Conservation (phyloP, 2,113 vertebrate genomes). For the Thinocorus orbignyianus region DNA sequence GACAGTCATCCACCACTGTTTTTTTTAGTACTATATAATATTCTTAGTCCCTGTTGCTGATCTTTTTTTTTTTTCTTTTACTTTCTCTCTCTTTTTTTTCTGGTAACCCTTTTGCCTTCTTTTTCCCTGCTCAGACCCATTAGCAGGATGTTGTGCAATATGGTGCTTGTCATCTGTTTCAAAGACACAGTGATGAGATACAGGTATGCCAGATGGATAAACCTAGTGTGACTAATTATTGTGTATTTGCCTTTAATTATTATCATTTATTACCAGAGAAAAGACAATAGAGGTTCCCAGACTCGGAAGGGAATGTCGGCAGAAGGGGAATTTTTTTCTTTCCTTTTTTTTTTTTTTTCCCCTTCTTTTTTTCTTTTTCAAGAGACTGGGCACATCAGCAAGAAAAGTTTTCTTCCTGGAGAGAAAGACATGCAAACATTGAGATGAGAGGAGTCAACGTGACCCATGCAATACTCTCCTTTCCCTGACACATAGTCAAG, state of each 20-base stretch:
- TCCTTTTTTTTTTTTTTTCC: background rate
- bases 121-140: slow-evolving; percentile 73
- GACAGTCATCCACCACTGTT: background rate
- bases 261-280: slow-evolving; percentile 88
- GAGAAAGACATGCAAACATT: background rate
- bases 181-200: slow-evolving; percentile 79
- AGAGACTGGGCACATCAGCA: slow-evolving; percentile 23
- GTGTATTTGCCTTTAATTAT: slow-evolving; percentile 92
- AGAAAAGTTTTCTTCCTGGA: slow-evolving; percentile 51
- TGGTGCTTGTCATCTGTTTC: slow-evolving; percentile 83
- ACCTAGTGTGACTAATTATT: slow-evolving; percentile 94
- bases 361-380: background rate
- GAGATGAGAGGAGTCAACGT: background rate
- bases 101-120: slow-evolving; percentile 70
- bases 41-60: slow-evolving; percentile 1
- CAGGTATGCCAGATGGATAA: slow-evolving; percentile 90
- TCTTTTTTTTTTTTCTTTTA: background rate
- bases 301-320: slow-evolving; percentile 68
- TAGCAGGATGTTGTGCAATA: slow-evolving; percentile 80
- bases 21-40: background rate
- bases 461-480: background rate
- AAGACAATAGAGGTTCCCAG: slow-evolving; percentile 85
- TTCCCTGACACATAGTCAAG: background rate
- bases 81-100: background rate
- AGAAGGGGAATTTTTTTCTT: slow-evolving; percentile 50